These are phyloP conservation scores for Chrysomallon squamiferum DNA, from an alignment of 1,140 invertebrate species.

Conservation along the genomic window DNA sequence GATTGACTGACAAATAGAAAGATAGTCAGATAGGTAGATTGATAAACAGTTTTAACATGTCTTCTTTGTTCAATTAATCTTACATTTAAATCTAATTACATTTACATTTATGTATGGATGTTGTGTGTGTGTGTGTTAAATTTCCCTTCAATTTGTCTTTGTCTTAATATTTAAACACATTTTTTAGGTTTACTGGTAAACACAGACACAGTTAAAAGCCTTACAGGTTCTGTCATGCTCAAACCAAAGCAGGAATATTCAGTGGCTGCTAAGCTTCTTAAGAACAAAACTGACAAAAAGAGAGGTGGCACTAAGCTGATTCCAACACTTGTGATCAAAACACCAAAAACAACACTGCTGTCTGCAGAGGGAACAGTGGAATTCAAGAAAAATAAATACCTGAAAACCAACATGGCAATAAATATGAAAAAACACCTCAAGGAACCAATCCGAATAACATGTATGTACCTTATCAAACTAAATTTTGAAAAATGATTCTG, in stretches of 20 bases:
- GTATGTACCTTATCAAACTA: slow-evolving; percentile 6
- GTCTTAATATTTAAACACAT: too few relatives aligned
- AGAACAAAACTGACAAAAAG: not conserved
- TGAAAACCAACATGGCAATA: slow-evolving; percentile 4
- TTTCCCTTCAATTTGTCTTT: too few relatives aligned
- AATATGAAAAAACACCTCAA: slow-evolving; percentile 11
- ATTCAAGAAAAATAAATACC: slow-evolving; percentile 9
- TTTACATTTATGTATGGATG: too few relatives aligned
- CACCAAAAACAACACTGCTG: slow-evolving; percentile 4
- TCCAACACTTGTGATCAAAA: slow-evolving; percentile 2
- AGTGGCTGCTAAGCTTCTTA: slow-evolving; percentile 17
- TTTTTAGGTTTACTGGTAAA: slow-evolving; percentile 30
- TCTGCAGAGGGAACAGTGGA: slow-evolving; percentile 4
- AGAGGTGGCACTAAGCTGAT: not conserved
- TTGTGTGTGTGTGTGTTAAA: too few relatives aligned
- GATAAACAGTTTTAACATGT: too few relatives aligned
- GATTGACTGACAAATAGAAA: too few relatives aligned
- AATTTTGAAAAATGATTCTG: too few relatives aligned
- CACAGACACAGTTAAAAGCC: slow-evolving; percentile 24
- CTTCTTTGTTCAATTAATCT: too few relatives aligned
- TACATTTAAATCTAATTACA: too few relatives aligned
- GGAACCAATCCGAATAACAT: slow-evolving; percentile 8
- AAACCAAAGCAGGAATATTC: slow-evolving; percentile 26
- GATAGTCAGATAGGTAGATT: too few relatives aligned
- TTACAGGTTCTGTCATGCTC: slow-evolving; percentile 15